phyloP scores from a whole-genome alignment of 2,113 vertebrate species.

The Machaerirhynchus nigripectus region DNA sequence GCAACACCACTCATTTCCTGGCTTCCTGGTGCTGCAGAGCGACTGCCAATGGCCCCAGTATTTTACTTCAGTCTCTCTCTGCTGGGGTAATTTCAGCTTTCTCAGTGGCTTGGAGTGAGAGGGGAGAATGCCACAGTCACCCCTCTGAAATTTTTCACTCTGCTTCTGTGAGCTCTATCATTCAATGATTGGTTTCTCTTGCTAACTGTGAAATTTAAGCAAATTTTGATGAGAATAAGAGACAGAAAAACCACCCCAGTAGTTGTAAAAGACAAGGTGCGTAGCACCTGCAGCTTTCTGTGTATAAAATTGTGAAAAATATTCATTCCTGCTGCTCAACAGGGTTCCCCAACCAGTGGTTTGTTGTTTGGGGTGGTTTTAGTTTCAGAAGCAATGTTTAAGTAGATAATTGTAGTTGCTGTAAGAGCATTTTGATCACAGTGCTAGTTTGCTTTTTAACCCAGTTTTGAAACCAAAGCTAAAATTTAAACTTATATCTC shows the following conservation, averaged over 20 bases:
- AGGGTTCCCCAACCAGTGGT: not conserved
- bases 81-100: not conserved
- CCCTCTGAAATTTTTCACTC: not conserved
- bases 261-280: not conserved
- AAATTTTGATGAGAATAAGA: not conserved
- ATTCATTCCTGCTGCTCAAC: not conserved
- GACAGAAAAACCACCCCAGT: not conserved
- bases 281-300: not conserved
- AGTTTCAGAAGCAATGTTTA: not conserved
- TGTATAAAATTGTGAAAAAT: not conserved
- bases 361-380: not conserved
- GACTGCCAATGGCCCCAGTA: not conserved
- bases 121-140: accelerated
- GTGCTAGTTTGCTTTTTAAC: not conserved
- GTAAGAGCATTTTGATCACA: not conserved
- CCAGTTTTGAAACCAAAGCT: not conserved
- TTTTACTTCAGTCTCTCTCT: not conserved
- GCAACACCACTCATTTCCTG: conserved; percentile 13
- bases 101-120: not conserved
- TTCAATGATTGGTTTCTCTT: not conserved
- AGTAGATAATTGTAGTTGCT: not conserved
- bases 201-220: not conserved
- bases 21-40: not conserved
- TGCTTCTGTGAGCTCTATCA: not conserved
- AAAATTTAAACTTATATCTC: not conserved